Evolutionary conservation across 1,140 invertebrate species (phyloP), one percentile per base, ranked within the genome.

Genomic region (Thaumetopoea pityocampa): DNA sequence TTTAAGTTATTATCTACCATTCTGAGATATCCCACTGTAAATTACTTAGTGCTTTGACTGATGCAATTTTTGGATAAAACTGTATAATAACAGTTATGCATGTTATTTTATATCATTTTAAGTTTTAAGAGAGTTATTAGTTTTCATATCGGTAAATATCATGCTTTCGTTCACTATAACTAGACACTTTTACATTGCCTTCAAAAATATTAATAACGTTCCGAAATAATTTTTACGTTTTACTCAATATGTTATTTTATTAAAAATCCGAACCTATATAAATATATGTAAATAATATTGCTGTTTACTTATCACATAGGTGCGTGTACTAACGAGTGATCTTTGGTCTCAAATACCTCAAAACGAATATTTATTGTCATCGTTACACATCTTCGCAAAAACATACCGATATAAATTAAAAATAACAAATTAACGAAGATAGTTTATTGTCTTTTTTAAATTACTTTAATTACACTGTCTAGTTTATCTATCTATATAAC

Each of bases 351-450:
- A 49, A 22, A 23, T 20, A 42, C 33, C 42, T 28, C 23, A 32
- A 45, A 37, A 45, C 36, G 33, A 30, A 20, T 29, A 12, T n/a
- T 55, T 56, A 56, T 56, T 51, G 48, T 56, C 48, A 35, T 17
- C 26, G 27, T 19, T 29, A 17, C 5, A 16, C 15, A 30, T 19
- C 41, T 22, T 11, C 24, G 18, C 27, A 18, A 30, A 33, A 20
- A 36, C 32, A 27, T 43, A 29, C 29, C 19, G 28, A 22, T 15
- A 3, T 16, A 24, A 14, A 18, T 22, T 14, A 11, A 16, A 10
- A 36, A 10, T 7, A 11, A 8, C 5, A 10, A 7, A 18, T 1
- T 10, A 10, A 23, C n/a, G 5, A 23, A 12, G 19, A 9, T 23
- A 34, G 23, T 22, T 22, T 22, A 29, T 30, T 29, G 8, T 32